Conservation (phyloP, 2,888 invertebrate genomes). For the Pediacus dermestoides region DNA sequence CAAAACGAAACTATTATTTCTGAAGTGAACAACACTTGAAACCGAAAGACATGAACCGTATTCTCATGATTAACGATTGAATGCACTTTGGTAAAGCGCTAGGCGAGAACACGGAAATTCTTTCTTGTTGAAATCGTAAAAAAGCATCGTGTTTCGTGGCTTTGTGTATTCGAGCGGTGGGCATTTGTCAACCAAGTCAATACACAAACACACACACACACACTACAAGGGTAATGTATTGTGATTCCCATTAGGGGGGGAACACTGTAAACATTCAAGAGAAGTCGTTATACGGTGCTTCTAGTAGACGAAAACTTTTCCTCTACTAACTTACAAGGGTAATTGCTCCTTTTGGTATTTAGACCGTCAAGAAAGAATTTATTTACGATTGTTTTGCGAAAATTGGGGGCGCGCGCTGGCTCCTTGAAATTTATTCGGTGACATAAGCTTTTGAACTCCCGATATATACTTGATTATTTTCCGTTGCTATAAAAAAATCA, state of each 20-base stretch:
- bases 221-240: conserved; percentile 46
- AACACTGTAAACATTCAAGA: conserved; percentile 11
- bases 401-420: no score
- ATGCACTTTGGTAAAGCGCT: conserved; percentile 47
- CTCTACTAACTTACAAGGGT: no score
- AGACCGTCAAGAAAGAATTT: no score
- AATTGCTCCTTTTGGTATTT: no score
- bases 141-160: conserved; percentile 38
- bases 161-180: conserved; percentile 44
- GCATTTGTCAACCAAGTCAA: conserved; percentile 50
- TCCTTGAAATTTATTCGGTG: no score
- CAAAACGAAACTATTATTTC: conserved; percentile 33
- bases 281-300: conserved; percentile 5
- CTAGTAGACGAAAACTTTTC: no score
- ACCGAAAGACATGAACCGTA: conserved; percentile 41
- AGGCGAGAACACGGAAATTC: conserved; percentile 50
- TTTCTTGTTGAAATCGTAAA: conserved; percentile 45
- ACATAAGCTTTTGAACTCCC: no score
- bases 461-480: no score
- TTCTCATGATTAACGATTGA: conserved; percentile 51
- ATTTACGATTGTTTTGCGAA: no score
- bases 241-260: conserved; percentile 47
- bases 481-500: no score
- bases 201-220: conserved; percentile 26
- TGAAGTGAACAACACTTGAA: conserved; percentile 35